Evolutionary conservation across 2,113 vertebrate species (phyloP).

Genomic region (Mohoua ochrocephala): DNA sequence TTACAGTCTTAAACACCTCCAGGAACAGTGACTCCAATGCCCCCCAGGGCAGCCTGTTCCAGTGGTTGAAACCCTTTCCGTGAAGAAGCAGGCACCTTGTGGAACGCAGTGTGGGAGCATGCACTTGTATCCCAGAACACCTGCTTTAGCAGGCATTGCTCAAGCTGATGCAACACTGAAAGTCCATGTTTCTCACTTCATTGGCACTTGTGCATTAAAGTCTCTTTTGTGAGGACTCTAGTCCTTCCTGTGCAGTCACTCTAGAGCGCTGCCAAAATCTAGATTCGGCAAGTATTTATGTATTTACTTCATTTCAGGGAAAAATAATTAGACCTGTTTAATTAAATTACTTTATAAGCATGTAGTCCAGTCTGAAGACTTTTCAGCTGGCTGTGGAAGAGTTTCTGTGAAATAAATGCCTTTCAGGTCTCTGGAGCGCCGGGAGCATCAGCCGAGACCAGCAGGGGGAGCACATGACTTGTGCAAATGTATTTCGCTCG

Average conservation of each 20-base stretch:
- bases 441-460: neutral
- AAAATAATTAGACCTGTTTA: neutral
- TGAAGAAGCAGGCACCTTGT: neutral
- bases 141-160: neutral
- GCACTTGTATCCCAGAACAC: neutral
- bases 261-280: neutral
- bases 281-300: neutral
- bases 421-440: neutral
- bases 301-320: neutral
- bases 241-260: neutral
- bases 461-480: neutral
- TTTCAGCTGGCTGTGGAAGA: neutral
- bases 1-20: neutral
- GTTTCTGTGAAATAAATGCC: neutral
- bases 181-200: neutral
- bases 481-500: neutral
- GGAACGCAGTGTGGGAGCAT: fast-evolving
- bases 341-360: neutral
- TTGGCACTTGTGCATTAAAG: neutral
- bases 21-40: neutral
- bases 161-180: neutral
- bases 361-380: neutral
- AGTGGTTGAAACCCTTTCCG: fast-evolving
- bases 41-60: fast-evolving
- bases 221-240: neutral